Evolutionary conservation across 2,113 vertebrate genomes (phyloP).

Genomic region (Pithys albifrons): DNA sequence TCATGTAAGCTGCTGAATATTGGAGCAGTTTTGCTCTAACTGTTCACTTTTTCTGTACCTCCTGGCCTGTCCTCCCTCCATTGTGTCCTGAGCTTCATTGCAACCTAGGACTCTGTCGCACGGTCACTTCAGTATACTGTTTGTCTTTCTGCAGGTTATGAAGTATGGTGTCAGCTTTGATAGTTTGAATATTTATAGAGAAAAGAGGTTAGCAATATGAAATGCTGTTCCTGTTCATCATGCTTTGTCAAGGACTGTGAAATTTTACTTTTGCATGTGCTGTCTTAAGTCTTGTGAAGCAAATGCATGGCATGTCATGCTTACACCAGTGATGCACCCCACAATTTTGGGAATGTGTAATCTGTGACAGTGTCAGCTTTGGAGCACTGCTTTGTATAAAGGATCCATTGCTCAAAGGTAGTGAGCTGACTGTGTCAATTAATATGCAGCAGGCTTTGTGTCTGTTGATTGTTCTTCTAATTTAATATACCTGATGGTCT

Average conservation of each 20-base stretch:
- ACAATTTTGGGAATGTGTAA: not conserved
- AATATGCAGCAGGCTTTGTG: constrained; percentile 9
- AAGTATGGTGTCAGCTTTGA: not conserved
- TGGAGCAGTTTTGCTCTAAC: not conserved
- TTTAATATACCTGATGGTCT: not conserved
- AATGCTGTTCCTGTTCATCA: not conserved
- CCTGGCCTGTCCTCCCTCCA: not conserved
- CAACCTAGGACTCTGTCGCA: not conserved
- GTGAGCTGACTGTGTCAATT: not conserved
- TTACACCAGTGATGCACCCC: not conserved
- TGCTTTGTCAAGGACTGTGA: not conserved
- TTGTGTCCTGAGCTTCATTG: not conserved
- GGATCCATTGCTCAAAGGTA: not conserved
- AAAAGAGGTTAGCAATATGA: not conserved
- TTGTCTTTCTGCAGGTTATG: not conserved
- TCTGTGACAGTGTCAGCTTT: not conserved
- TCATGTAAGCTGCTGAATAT: not conserved
- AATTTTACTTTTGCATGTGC: not conserved
- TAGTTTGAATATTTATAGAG: not conserved
- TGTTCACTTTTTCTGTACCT: not conserved
- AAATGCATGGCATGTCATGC: not conserved
- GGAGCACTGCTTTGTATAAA: not conserved
- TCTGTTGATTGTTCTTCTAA: not conserved
- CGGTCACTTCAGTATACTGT: not conserved
- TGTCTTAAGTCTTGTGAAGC: not conserved